Evolutionary conservation across 2,888 invertebrate species (phyloP).

Genomic region (Eupeodes luniger): DNA sequence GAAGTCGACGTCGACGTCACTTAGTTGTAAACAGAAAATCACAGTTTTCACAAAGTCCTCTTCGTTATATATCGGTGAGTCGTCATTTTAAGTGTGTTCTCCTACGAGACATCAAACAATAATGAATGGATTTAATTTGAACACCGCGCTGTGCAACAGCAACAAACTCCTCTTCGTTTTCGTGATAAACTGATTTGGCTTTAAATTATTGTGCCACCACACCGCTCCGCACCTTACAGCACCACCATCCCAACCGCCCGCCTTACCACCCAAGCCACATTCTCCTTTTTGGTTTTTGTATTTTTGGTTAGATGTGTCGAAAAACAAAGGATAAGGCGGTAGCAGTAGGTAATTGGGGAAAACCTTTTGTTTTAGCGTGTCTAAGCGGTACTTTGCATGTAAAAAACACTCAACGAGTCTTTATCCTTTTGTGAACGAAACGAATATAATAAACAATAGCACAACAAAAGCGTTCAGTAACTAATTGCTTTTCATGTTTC

Average conservation of each 20-base stretch:
- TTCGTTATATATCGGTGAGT: slow-evolving; percentile 30
- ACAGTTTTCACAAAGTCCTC: slow-evolving; percentile 47
- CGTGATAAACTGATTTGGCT: slow-evolving; percentile 60
- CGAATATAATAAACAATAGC: slow-evolving; percentile 23
- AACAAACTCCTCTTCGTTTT: slow-evolving; percentile 66
- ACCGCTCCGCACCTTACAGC: no score
- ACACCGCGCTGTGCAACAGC: slow-evolving; percentile 41
- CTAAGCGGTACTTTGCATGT: slow-evolving; percentile 54
- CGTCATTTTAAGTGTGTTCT: slow-evolving; percentile 37
- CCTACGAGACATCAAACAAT: slow-evolving; percentile 56
- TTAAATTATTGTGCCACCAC: slow-evolving; percentile 47
- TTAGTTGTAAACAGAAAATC: slow-evolving; percentile 33
- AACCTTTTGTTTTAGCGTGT: slow-evolving; percentile 61
- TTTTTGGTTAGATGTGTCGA: slow-evolving; percentile 29
- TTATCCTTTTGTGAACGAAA: slow-evolving; percentile 47
- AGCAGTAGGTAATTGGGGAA: slow-evolving; percentile 41
- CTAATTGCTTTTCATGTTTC: slow-evolving; percentile 58
- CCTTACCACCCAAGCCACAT: neutral
- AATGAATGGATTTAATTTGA: slow-evolving; percentile 58
- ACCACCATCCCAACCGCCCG: no score
- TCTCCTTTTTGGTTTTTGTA: neutral
- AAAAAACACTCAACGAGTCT: slow-evolving; percentile 38
- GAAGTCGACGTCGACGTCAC: neutral
- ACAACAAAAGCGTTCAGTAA: slow-evolving; percentile 29
- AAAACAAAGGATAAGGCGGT: slow-evolving; percentile 35